Evolutionary conservation across 2,888 invertebrate genomes (phyloP), one percentile per base, ranked within the genome.

Genomic region (Lathronympha strigana): DNA sequence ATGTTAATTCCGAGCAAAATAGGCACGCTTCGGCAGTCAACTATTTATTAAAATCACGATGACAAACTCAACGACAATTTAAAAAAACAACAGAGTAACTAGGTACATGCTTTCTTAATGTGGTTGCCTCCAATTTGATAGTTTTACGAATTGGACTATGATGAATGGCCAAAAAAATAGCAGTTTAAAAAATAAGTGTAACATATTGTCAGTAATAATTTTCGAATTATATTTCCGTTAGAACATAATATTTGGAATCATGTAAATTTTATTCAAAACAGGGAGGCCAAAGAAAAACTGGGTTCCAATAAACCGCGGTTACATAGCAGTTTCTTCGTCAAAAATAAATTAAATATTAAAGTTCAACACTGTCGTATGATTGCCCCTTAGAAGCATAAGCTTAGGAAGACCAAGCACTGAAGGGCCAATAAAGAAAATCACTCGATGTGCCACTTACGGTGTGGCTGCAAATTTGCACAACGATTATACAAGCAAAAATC

Each of bases 401-500:
- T 83, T 80, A 79, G 73, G 79, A 85, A 84, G 84, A 84, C 85
- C 83, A 53, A n/a, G 15, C n/a, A 76, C 77, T 76, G 78, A 76
- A 83, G 84, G 81, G 81, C 78, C 81, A 78, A 77, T 83, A 77
- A 87, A 87, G 88, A 87, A 86, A 89, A 88, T 80, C 85, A 87
- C 80, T 76, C 79, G 71, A 71, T 88, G 89, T 73, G 86, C 90
- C 72, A 90, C 87, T 90, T 90, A 86, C 82, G 75, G 81, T 74
- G 79, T 76, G 72, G 78, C 79, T 73, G 71, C 81, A 77, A 81
- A 76, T 69, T 68, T 64, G 71, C 70, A 61, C 50, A 67, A 63
- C 68, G 15, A 21, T 15, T 50, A 11, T 36, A 58, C 70, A 74
- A 70, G 66, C 73, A 38, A 82, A 76, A 75, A 74, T 76, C 47